These are phyloP conservation scores for Cylloceria caligata DNA, from an alignment of 2,888 invertebrate genomes.

Conservation along the genomic window DNA sequence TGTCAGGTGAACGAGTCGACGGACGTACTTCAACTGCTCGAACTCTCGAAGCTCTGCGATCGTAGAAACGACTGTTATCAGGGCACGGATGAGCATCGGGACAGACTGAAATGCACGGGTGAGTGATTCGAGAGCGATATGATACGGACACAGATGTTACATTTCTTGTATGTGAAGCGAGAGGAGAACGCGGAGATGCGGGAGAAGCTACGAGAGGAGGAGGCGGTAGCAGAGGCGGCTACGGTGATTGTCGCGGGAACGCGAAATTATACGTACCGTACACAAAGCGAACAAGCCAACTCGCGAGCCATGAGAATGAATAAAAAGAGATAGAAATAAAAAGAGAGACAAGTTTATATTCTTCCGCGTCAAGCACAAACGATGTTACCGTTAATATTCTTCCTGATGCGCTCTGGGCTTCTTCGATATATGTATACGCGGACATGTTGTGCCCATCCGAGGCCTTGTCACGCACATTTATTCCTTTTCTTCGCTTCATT, in stretches of 20 bases:
- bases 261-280: conserved; percentile 63
- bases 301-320: conserved; percentile 38
- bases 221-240: conserved; percentile 51
- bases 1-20: conserved; percentile 98
- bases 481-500: conserved; percentile 16
- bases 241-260: conserved; percentile 69
- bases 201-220: conserved; percentile 40
- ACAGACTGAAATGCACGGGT: conserved; percentile 98
- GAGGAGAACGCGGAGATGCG: conserved; percentile 14
- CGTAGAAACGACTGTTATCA: conserved; percentile 95
- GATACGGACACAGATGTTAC: background rate
- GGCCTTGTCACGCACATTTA: conserved; percentile 46
- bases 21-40: conserved; percentile 97
- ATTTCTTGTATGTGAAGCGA: background rate
- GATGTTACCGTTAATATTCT: conserved; percentile 69
- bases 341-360: conserved; percentile 56
- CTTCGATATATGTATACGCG: conserved; percentile 1
- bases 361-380: conserved; percentile 66
- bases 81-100: conserved; percentile 95
- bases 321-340: too few species aligned
- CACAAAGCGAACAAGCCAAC: conserved; percentile 17
- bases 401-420: conserved; percentile 30
- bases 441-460: conserved; percentile 28
- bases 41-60: conserved; percentile 97
- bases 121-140: conserved; percentile 76